Percentiles rank a stretch among this genome's conserved stretches.
Evolutionary conservation across 2,888 invertebrate species (phyloP).

Genomic region (Drosophila antonietae): DNA sequence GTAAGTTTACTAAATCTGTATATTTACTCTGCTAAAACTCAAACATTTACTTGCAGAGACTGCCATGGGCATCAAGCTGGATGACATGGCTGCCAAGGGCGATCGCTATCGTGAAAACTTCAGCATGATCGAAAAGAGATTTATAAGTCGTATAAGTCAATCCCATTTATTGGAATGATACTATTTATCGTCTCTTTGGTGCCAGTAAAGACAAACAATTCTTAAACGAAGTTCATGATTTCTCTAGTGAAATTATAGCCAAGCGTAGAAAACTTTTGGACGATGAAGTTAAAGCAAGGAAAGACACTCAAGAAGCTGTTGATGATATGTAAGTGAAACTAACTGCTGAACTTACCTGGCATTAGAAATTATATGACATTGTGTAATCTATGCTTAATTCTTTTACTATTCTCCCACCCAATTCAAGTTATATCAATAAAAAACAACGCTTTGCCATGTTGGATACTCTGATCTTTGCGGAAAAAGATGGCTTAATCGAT

Average conservation of each 20-base stretch:
- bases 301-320: slow-evolving; percentile 11
- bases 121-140: slow-evolving; percentile 66
- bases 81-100: slow-evolving; percentile 73
- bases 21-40: neutral
- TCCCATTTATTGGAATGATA: slow-evolving; percentile 57
- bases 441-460: slow-evolving; percentile 79
- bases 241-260: slow-evolving; percentile 79
- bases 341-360: too few relatives aligned
- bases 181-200: slow-evolving; percentile 54
- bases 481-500: slow-evolving; percentile 74
- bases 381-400: neutral
- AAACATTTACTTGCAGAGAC: slow-evolving; percentile 61
- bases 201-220: slow-evolving; percentile 48
- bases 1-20: slow-evolving; percentile 37
- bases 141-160: slow-evolving; percentile 70
- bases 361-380: neutral
- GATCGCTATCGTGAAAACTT: slow-evolving; percentile 73
- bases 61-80: slow-evolving; percentile 77
- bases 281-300: slow-evolving; percentile 29
- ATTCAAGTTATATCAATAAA: slow-evolving; percentile 59
- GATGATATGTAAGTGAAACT: slow-evolving; percentile 51
- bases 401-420: neutral
- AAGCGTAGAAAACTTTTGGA: slow-evolving; percentile 66
- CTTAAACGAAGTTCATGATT: slow-evolving; percentile 67
- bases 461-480: slow-evolving; percentile 74